Percentiles rank a stretch among this genome's conserved stretches.
Conservation (phyloP, 2,888 invertebrate species). For the Dasypolia templi region DNA sequence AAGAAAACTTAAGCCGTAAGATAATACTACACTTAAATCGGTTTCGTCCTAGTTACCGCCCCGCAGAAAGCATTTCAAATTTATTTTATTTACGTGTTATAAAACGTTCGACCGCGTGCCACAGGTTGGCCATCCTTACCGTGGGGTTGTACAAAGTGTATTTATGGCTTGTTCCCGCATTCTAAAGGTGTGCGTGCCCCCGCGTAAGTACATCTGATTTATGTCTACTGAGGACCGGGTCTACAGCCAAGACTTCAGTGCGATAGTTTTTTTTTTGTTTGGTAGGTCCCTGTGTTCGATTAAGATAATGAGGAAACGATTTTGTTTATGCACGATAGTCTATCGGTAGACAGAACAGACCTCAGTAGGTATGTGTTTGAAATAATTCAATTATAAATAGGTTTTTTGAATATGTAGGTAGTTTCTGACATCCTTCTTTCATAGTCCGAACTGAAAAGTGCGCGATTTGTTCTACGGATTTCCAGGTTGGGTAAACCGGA, state of each 20-base stretch:
- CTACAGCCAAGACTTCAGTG: conserved; percentile 20
- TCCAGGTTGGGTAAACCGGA: not conserved
- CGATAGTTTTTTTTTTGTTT: conserved; percentile 32
- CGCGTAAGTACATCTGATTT: conserved; percentile 58
- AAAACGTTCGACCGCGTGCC: not conserved
- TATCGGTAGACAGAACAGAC: not conserved
- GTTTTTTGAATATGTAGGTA: not conserved
- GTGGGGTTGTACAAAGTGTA: conserved; percentile 46
- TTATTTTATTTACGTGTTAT: not conserved
- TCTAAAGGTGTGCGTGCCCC: conserved; percentile 39
- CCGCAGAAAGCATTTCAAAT: not conserved
- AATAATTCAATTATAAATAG: not conserved
- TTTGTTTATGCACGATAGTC: not conserved
- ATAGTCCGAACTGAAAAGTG: not conserved
- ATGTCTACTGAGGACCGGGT: conserved; percentile 30
- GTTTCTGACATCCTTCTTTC: not conserved
- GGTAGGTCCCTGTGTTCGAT: not conserved
- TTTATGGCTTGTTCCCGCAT: conserved; percentile 52
- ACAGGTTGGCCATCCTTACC: conserved; percentile 28
- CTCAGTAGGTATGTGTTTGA: not conserved
- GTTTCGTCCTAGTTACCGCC: not conserved
- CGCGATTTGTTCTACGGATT: not conserved
- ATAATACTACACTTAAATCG: not conserved
- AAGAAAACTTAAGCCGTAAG: not conserved
- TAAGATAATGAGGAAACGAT: conserved; percentile 9